Evolutionary conservation across 2,888 invertebrate species (phyloP).

Genomic region (Hyposoter didymator): DNA sequence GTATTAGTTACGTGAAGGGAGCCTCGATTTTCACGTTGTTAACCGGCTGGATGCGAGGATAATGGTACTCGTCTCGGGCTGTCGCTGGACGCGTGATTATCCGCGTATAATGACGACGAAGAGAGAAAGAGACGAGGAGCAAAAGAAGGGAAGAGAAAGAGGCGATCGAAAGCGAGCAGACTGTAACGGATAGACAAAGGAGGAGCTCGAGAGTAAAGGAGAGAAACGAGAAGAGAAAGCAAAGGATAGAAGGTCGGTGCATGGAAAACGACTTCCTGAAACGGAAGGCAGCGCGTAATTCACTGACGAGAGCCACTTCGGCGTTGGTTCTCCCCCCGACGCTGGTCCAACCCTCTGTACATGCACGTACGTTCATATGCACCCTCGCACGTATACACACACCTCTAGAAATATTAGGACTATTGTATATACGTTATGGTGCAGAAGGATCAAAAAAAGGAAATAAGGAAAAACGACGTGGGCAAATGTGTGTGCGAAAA

Average conservation of each 20-base stretch:
- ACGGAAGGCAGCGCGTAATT: constrained; percentile 76
- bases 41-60: constrained; percentile 52
- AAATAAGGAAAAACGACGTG: constrained; percentile 24
- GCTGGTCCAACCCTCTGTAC: constrained; percentile 10
- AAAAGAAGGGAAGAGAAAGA: constrained; percentile 35
- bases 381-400: constrained; percentile 1
- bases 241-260: constrained; percentile 54
- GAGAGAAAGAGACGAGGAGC: constrained; percentile 20
- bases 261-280: constrained; percentile 68
- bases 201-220: constrained; percentile 7
- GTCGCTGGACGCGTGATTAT: constrained; percentile 51
- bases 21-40: constrained; percentile 48
- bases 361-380: constrained; percentile 5
- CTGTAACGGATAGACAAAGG: constrained; percentile 15
- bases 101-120: constrained; percentile 39
- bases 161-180: not conserved
- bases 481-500: constrained; percentile 29
- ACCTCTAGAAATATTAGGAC: not conserved
- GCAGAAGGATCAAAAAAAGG: constrained; percentile 29
- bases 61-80: constrained; percentile 53
- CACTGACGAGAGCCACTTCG: constrained; percentile 76
- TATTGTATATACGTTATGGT: constrained; percentile 23
- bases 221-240: not conserved
- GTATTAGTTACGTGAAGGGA: constrained; percentile 1
- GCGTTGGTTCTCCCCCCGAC: constrained; percentile 50